A percentile compares a stretch with the other conserved stretches of the same genome.
phyloP scores from a whole-genome alignment of 2,797 vertebrate species.

The Sebastes dallii region DNA sequence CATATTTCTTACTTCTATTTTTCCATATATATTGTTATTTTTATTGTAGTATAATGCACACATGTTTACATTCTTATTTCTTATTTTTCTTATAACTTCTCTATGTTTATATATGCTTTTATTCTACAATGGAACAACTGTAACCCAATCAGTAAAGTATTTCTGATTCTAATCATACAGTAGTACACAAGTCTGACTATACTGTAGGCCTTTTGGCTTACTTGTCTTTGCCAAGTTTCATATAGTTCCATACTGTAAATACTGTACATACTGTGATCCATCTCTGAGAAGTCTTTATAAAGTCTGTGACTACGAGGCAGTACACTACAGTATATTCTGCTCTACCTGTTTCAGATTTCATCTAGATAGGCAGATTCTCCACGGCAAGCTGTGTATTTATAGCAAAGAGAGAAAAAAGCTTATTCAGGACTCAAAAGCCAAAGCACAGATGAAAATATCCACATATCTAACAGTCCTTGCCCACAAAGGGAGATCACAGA shows the following conservation, averaged over 20 bases:
- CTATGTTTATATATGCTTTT: too few species aligned
- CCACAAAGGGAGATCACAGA: neutral
- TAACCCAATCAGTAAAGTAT: too few species aligned
- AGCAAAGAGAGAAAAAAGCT: constrained; percentile 5
- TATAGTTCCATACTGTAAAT: neutral
- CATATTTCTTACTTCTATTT: too few species aligned
- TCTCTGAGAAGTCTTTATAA: neutral
- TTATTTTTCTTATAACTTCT: too few species aligned
- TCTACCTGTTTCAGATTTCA: constrained; percentile 21
- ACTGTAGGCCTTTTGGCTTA: neutral
- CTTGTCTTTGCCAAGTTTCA: neutral
- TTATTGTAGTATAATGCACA: too few species aligned
- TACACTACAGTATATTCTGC: neutral
- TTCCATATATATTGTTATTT: too few species aligned
- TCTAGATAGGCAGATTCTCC: constrained; percentile 20
- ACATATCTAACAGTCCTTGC: neutral
- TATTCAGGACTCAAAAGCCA: constrained; percentile 6
- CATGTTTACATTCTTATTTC: too few species aligned
- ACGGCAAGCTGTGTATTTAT: constrained; percentile 25
- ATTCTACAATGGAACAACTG: too few species aligned
- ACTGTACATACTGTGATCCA: neutral
- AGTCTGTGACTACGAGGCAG: neutral
- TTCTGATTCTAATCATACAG: too few species aligned
- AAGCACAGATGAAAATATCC: neutral
- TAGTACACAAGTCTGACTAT: neutral